Base-by-base conservation (phyloP, 2,888 invertebrate genomes). In the Pardosa pseudoannulata region DNA sequence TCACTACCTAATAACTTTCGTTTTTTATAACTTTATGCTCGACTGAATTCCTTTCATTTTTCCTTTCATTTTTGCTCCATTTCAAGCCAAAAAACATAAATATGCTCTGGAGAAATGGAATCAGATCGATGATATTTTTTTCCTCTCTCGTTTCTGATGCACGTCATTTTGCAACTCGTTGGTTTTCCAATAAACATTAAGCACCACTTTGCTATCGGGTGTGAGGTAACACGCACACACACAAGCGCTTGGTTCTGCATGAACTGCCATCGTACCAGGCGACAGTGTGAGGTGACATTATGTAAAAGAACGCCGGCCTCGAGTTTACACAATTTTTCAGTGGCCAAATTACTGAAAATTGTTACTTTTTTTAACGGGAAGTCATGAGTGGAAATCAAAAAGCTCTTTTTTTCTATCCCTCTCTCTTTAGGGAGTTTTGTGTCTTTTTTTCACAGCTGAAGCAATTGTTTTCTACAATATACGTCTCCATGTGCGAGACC, bases 341-440 rank as follows among this genome's bases (percentile, higher is more conserved):
- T 16, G 11, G 16, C 13, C 65, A 65, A 31, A 28, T 29, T 31
- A 16, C 13, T 65, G 31, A n/a, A 65, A 29, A 65, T 31, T 9
- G 31, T 65, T 13, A 29, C 13, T 65, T 65, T 65, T 65, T 56
- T 56, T 56, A n/a, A 19, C 5, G 23, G 56, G 56, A 62, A 79
- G 56, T 23, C 3, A 7, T 79, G 71, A 71, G 62, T 71, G 79
- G 39, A 36, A 29, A 39, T 39, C 27, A n/a, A 39, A n/a, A 19
- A 23, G 11, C 39, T 39, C 32, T 67, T 67, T 39, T 23, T 70
- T n/a, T n/a, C n/a, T n/a, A n/a, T n/a, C n/a, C n/a, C n/a, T n/a
- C n/a, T n/a, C 23, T 31, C n/a, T 23, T 70, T 39, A 19, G 9
- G 36, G 9, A 36, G 19, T 56, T 46, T 46, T 16, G 23, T 13